These are phyloP conservation scores for Drosophila insularis DNA, from an alignment of 1,140 invertebrate genomes.

Conservation along the genomic window DNA sequence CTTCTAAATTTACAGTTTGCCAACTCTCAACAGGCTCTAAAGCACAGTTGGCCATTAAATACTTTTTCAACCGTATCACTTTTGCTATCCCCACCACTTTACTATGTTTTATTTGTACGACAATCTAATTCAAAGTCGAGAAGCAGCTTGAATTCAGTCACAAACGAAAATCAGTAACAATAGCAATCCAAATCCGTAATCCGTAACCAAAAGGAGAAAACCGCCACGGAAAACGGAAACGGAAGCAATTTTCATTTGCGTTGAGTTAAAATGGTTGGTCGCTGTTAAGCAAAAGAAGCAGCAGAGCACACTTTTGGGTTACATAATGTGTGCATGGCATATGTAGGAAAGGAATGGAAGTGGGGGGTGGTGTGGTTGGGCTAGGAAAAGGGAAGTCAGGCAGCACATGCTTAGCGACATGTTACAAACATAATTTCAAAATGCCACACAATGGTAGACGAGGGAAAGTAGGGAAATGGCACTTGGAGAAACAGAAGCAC, in stretches of 20 bases:
- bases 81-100: neutral
- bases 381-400: neutral
- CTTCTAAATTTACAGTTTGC: neutral
- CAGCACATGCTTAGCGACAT: conserved; percentile 67
- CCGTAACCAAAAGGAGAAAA: conserved; percentile 33
- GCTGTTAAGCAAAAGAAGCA: conserved; percentile 42
- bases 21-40: neutral
- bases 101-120: neutral
- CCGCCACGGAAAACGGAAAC: conserved; percentile 62
- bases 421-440: conserved; percentile 72
- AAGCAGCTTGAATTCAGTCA: conserved; percentile 25
- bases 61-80: neutral
- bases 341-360: neutral
- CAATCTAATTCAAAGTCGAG: conserved; percentile 42
- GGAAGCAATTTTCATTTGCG: conserved; percentile 80
- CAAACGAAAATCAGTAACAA: conserved; percentile 69
- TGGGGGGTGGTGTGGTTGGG: neutral
- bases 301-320: conserved; percentile 17
- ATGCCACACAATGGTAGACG: conserved; percentile 61
- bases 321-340: conserved; percentile 7
- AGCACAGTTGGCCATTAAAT: neutral
- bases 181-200: conserved; percentile 50
- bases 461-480: conserved; percentile 25
- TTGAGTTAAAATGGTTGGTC: conserved; percentile 66
- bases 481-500: conserved; percentile 10